phyloP scores from a whole-genome alignment of 2,888 invertebrate genomes.

The Fragum fragum region DNA sequence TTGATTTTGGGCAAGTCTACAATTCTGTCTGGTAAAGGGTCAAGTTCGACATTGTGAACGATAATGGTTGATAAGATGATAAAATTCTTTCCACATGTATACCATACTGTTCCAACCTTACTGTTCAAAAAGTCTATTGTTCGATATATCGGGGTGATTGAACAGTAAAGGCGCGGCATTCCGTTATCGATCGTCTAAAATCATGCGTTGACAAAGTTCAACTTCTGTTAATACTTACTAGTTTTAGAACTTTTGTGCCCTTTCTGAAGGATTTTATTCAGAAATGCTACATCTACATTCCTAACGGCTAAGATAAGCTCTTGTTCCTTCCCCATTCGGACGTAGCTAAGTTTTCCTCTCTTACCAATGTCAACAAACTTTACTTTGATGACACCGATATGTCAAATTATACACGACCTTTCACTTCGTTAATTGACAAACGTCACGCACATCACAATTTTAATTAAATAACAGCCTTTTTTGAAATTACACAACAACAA shows the following conservation, averaged over 20 bases:
- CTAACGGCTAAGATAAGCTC: conserved; percentile 81
- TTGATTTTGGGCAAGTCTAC: too few species aligned
- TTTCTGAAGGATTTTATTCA: conserved; percentile 76
- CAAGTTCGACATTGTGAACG: background rate
- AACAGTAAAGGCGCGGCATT: conserved; percentile 15
- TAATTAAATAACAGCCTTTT: conserved; percentile 10
- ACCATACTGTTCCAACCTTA: background rate
- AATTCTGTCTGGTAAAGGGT: background rate
- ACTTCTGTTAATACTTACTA: conserved; percentile 41
- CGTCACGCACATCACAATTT: background rate
- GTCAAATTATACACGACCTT: conserved; percentile 16
- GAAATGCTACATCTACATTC: conserved; percentile 71
- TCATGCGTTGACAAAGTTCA: background rate
- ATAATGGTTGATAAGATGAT: background rate
- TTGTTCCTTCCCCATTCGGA: conserved; percentile 80
- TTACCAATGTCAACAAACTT: conserved; percentile 24
- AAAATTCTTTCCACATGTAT: conserved; percentile 3
- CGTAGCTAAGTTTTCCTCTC: background rate
- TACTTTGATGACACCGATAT: conserved; percentile 11
- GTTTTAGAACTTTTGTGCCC: conserved; percentile 66
- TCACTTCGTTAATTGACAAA: conserved; percentile 10
- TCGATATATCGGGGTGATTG: conserved; percentile 12
- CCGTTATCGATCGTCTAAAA: background rate
- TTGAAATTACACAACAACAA: background rate
- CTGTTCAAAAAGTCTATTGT: background rate